Base-by-base conservation (phyloP, 2,888 invertebrate genomes). In the Zaprionus obscuricornis region DNA sequence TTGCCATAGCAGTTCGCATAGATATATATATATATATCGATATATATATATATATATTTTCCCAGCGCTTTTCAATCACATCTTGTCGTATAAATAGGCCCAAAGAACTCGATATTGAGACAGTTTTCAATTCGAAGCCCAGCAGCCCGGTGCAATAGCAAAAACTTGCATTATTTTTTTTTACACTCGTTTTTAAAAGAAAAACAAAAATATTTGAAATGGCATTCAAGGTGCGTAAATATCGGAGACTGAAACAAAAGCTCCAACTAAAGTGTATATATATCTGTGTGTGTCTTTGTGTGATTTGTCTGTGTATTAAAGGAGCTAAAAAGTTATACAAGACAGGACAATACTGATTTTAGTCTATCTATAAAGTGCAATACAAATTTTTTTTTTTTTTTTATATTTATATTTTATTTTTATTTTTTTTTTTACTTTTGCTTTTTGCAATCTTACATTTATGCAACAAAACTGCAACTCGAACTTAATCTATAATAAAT, bases 201-300 rank as follows among this genome's bases (percentile, higher is more conserved):
- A 10, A 13, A 13, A 58, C 17, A 31, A 47, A 17, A 16, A 54
- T n/a, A 58, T 16, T 47, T 16, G 51, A 66, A 79, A 77, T 77
- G 86, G 85, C 87, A 66, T 86, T 88, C 56, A 86, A 86, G 86
- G 86, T 86, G 87, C 72, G 86, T 71, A 73, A 56, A 49, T 39
- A 17, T 29, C 18, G n/a, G n/a, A n/a, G 3, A 17, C 36, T 18
- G 8, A 18, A 18, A 8, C 31, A 4, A 22, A 40, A 33, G 5
- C 16, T 26, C 16, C 29, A 37, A 55, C 31, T 36, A 31, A 42
- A 57, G 20, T 52, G 50, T 31, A 8, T 17, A 4, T 4, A 7
- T 22, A 7, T 22, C 5, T 4, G 22, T 22, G 7, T 22, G 22
- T 22, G 22, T 22, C 5, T 22, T 4, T 63, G 59, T 51, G 51